Evolutionary conservation across 2,797 vertebrate species (phyloP), one percentile per base, ranked within the genome.

Genomic region (Microctenopoma stevenorrisi): DNA sequence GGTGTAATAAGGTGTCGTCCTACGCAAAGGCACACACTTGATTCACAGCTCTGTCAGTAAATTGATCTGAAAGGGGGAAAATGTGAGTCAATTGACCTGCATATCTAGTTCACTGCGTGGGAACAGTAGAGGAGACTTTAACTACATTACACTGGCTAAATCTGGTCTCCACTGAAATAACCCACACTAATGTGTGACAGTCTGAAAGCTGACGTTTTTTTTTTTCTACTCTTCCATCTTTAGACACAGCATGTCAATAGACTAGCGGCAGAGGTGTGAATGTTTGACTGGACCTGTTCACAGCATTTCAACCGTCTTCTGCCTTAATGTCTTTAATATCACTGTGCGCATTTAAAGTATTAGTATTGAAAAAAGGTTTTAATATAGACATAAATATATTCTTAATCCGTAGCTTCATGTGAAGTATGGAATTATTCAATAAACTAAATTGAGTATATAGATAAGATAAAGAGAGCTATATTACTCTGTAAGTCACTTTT

Each of bases 31-130:
- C 68, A 50, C 53, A 15, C 15, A 22, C 74, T 59, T 89, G 78
- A 88, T 84, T 91, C 84, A 70, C 81, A 71, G 62, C 76, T 76
- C 40, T 18, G 68, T 63, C 0, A 38, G 85, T 90, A 89, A 92
- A 92, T 47, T 74, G 85, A 93, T 92, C 88, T 81, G 77, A 88
- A 88, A 81, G 58, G 35, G 66, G 76, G 78, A 72, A 87, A 86
- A 87, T 88, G 67, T 87, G 82, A 91, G 84, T 72, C 73, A 60
- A 10, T 78, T 75, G 82, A 90, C 87, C 85, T 59, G 68, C 56
- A 78, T 89, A 76, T 88, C 81, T 69, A 82, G 86, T 87, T 91
- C 75, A 78, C 48, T 56, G 64, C 26, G 35, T 56, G 62, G 58
- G 64, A 84, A 72, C 70, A 65, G 58, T 16, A 50, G 60, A 84